Evolutionary conservation across 2,113 vertebrate genomes (phyloP).

Genomic region (Xenotilapia caudafasciata): DNA sequence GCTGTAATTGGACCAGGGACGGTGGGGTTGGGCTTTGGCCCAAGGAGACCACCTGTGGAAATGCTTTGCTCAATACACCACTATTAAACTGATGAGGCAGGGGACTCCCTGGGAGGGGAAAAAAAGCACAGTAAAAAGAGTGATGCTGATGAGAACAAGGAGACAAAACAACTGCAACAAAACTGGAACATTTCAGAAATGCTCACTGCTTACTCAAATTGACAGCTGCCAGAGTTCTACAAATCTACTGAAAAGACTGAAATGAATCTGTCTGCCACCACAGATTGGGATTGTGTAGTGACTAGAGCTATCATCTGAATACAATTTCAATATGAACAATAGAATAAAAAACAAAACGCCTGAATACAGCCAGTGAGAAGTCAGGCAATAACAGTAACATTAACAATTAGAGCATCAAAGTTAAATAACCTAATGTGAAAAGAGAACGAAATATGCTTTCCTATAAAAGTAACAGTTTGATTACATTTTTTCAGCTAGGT

Average conservation of each 20-base stretch:
- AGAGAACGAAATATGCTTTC: not conserved
- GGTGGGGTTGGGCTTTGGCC: conserved; percentile 43
- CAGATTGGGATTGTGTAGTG: not conserved
- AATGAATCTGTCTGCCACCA: not conserved
- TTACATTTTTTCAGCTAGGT: not conserved
- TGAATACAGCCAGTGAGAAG: not conserved
- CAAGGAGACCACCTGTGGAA: conserved; percentile 59
- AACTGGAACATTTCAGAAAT: not conserved
- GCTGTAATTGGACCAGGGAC: conserved; percentile 66
- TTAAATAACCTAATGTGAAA: not conserved
- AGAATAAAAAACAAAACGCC: not conserved
- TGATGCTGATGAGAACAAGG: conserved; percentile 28
- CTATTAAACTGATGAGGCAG: conserved; percentile 54
- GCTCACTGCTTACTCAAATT: not conserved
- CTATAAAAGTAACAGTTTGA: not conserved
- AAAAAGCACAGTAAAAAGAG: conserved; percentile 14
- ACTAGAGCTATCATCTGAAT: not conserved
- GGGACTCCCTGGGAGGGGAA: conserved; percentile 8
- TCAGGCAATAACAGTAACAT: not conserved
- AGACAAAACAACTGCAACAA: not conserved
- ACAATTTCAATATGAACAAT: not conserved
- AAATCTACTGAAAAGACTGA: not conserved
- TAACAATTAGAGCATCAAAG: not conserved
- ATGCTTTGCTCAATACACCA: conserved; percentile 50
- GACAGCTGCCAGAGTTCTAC: not conserved